Conservation (phyloP, 2,113 vertebrate genomes). For the Sphaerodactylus townsendi region DNA sequence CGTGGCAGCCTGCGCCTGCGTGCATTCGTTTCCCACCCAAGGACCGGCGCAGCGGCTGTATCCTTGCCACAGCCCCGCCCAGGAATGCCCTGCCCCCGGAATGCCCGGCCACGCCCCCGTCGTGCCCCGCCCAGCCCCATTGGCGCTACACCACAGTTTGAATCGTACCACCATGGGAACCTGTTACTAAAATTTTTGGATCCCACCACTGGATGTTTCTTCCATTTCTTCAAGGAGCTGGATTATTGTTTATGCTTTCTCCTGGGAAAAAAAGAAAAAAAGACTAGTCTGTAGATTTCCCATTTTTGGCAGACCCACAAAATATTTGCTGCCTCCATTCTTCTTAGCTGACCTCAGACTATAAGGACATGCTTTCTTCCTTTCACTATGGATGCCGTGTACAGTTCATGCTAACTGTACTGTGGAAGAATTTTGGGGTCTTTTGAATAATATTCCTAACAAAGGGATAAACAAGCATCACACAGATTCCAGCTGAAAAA, state of each 20-base stretch:
- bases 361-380: conserved; percentile 65
- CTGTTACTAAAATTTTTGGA: too few relatives aligned
- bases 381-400: conserved; percentile 63
- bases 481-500: conserved; percentile 28
- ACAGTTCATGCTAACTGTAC: conserved; percentile 15
- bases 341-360: conserved; percentile 69
- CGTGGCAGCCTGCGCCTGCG: too few relatives aligned
- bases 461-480: conserved; percentile 19
- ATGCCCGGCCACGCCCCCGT: too few relatives aligned
- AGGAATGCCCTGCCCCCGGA: too few relatives aligned
- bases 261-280: conserved; percentile 76
- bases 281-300: conserved; percentile 67
- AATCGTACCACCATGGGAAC: too few relatives aligned
- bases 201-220: conserved; percentile 73
- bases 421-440: conserved; percentile 21
- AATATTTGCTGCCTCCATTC: conserved; percentile 70
- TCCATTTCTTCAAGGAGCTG: conserved; percentile 67
- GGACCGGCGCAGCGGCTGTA: too few relatives aligned
- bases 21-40: too few relatives aligned
- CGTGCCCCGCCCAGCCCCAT: too few relatives aligned
- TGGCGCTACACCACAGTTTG: too few relatives aligned
- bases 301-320: conserved; percentile 71
- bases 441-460: conserved; percentile 37
- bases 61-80: too few relatives aligned
- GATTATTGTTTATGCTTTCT: conserved; percentile 74